Conservation (phyloP, 2,888 invertebrate genomes). For the Xylota sylvarum region DNA sequence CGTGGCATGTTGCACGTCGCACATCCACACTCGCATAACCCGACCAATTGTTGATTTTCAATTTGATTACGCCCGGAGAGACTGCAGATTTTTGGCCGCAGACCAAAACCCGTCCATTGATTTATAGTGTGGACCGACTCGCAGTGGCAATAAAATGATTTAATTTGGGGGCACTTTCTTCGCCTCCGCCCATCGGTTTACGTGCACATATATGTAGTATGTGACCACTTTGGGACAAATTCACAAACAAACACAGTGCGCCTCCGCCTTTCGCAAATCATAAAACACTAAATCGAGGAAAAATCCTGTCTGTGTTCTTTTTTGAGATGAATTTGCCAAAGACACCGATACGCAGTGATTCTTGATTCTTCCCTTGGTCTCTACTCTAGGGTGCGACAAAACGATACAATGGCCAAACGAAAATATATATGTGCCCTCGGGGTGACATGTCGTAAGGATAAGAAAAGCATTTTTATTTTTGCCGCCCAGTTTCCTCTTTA, state of each 20-base stretch:
- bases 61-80: conserved; percentile 68
- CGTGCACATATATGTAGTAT: conserved; percentile 37
- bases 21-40: not conserved
- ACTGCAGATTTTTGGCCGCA: conserved; percentile 23
- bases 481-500: conserved; percentile 72
- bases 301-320: conserved; percentile 28
- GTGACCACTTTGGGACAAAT: conserved; percentile 73
- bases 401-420: conserved; percentile 71
- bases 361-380: conserved; percentile 45
- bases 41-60: conserved; percentile 76
- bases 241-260: conserved; percentile 47
- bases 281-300: conserved; percentile 75
- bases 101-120: conserved; percentile 57
- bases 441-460: conserved; percentile 76
- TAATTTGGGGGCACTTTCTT: conserved; percentile 62
- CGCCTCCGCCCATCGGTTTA: conserved; percentile 54
- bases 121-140: conserved; percentile 51
- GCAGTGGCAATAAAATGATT: conserved; percentile 61
- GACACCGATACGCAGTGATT: conserved; percentile 43
- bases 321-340: conserved; percentile 16
- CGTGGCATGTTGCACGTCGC: conserved; percentile 46
- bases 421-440: conserved; percentile 69
- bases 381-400: conserved; percentile 71
- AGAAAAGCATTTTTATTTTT: conserved; percentile 75
- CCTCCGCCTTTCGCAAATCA: conserved; percentile 54